A percentile compares a stretch with the other conserved stretches of the same genome.
Conservation (phyloP, 2,888 invertebrate genomes). For the Eumacrocentrus americanus region DNA sequence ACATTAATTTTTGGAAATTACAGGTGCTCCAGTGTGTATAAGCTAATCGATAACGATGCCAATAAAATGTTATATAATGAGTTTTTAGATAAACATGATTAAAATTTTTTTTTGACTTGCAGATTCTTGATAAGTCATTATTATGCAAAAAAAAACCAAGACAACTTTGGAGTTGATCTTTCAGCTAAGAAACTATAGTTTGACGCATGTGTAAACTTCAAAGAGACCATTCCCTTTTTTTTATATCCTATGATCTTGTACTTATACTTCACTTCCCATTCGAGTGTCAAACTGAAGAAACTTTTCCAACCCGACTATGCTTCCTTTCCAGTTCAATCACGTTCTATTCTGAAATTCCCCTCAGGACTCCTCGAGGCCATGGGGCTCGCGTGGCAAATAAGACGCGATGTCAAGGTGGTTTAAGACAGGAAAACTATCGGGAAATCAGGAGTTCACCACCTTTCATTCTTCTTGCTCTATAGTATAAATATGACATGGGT, state of each 20-base stretch:
- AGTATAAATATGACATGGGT: not conserved
- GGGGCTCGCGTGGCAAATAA: constrained; percentile 9
- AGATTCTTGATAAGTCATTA: no score
- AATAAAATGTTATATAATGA: no score
- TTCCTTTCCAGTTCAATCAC: constrained; percentile 25
- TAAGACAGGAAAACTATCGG: not conserved
- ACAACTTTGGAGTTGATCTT: not conserved
- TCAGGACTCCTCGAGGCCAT: constrained; percentile 20
- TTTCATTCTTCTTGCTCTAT: no score
- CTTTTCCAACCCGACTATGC: constrained; percentile 19
- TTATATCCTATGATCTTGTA: not conserved
- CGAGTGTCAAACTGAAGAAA: constrained; percentile 7
- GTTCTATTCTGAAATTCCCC: constrained; percentile 27
- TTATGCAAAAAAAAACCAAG: not conserved
- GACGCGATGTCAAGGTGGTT: constrained; percentile 3
- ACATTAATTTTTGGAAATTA: no score
- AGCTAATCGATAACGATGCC: no score
- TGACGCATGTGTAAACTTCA: not conserved
- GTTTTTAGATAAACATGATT: no score
- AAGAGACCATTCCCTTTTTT: not conserved
- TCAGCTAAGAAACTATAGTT: not conserved
- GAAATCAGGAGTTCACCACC: not conserved
- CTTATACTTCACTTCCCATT: not conserved
- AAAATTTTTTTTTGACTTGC: no score
- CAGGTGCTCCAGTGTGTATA: no score